These are phyloP conservation scores for Bombus impatiens DNA, from an alignment of 1,140 invertebrate genomes.

Conservation along the genomic window DNA sequence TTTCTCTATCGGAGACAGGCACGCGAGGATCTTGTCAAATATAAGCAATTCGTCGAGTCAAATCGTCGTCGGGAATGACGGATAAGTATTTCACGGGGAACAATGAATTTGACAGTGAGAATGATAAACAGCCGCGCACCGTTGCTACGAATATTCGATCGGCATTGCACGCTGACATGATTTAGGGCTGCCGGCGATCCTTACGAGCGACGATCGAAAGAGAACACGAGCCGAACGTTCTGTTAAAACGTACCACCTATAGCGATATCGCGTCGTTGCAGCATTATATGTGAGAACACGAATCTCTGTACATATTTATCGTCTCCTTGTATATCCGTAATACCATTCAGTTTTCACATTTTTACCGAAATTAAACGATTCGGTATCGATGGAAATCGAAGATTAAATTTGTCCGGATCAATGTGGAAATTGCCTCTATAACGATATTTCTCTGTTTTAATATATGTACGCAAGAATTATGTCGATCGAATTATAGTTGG, in stretches of 20 bases:
- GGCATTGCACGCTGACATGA: conserved; percentile 18
- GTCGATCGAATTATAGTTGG: neutral
- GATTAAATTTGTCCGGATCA: neutral
- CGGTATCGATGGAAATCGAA: neutral
- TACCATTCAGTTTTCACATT: neutral
- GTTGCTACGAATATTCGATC: conserved; percentile 13
- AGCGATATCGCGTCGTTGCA: neutral
- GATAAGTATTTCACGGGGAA: conserved; percentile 54
- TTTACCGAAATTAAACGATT: neutral
- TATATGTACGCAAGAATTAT: neutral
- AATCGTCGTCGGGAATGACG: conserved; percentile 59
- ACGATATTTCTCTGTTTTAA: neutral
- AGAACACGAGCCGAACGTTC: neutral
- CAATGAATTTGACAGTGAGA: conserved; percentile 56
- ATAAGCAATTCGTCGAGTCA: conserved; percentile 46
- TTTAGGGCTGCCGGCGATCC: conserved; percentile 12
- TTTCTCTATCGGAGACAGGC: too few relatives aligned
- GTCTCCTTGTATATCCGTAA: neutral
- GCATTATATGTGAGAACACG: neutral
- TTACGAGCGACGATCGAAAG: neutral
- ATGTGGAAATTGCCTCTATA: neutral
- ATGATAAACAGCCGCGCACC: conserved; percentile 37
- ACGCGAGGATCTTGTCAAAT: conserved; percentile 1
- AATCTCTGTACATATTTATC: neutral
- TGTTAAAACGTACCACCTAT: neutral